Conservation (phyloP, 2,113 vertebrate genomes). For the Passerina amoena region DNA sequence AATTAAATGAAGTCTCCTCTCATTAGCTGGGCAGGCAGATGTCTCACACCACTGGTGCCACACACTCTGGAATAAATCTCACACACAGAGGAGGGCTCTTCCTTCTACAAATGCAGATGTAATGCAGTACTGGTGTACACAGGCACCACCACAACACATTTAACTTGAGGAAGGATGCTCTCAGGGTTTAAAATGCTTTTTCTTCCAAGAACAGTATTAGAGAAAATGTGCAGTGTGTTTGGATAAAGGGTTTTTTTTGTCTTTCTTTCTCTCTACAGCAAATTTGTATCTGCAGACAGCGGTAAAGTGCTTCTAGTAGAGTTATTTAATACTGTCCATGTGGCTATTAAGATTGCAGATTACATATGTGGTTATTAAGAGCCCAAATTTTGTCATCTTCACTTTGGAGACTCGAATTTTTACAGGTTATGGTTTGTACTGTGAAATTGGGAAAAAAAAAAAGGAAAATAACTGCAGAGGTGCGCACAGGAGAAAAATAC, state of each 20-base stretch:
- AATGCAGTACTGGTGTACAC: slow-evolving; percentile 11
- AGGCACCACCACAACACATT: background rate
- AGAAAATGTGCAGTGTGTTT: background rate
- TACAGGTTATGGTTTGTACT: background rate
- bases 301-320: background rate
- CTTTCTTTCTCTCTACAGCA: background rate
- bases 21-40: background rate
- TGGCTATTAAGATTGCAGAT: background rate
- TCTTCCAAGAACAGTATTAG: background rate
- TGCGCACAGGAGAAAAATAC: background rate
- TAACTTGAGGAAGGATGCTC: background rate
- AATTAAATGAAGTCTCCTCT: background rate
- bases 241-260: background rate
- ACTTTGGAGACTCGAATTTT: background rate
- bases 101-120: slow-evolving; percentile 40
- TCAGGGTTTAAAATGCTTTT: background rate
- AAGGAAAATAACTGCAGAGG: background rate
- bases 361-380: background rate
- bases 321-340: background rate
- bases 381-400: background rate
- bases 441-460: background rate
- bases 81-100: background rate
- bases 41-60: background rate
- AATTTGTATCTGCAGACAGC: background rate
- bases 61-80: background rate